phyloP scores from a whole-genome alignment of 2,797 vertebrate genomes.

The Xenentodon cancila region DNA sequence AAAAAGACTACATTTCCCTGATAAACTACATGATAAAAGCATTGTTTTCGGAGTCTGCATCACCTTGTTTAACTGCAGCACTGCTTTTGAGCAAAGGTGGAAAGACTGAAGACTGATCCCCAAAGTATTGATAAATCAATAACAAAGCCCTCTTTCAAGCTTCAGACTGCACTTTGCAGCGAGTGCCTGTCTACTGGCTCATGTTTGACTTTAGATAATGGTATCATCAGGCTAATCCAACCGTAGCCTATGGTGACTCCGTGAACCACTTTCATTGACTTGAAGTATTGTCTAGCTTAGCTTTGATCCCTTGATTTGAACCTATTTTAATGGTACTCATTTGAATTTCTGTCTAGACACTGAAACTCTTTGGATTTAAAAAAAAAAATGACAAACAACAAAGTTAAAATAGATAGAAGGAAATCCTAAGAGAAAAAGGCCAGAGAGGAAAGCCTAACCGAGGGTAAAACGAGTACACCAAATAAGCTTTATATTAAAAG shows the following conservation, averaged over 20 bases:
- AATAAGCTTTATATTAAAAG: no score
- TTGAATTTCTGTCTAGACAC: slow-evolving; percentile 30
- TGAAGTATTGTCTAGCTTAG: slow-evolving; percentile 11
- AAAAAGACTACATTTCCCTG: no score
- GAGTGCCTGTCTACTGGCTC: slow-evolving; percentile 1
- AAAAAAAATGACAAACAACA: slow-evolving; percentile 12
- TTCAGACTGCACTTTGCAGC: background rate
- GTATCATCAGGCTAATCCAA: slow-evolving; percentile 14
- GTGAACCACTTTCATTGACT: slow-evolving; percentile 28
- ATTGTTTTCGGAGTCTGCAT: slow-evolving; percentile 2
- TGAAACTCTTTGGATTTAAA: slow-evolving; percentile 8
- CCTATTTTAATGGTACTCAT: slow-evolving; percentile 16
- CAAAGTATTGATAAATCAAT: slow-evolving; percentile 6
- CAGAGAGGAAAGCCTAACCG: slow-evolving; percentile 14
- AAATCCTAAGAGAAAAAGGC: background rate
- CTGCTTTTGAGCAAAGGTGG: background rate
- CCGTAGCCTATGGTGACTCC: background rate
- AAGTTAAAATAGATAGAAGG: background rate
- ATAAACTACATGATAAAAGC: no score
- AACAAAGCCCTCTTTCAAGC: slow-evolving; percentile 5
- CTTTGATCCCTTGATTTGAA: slow-evolving; percentile 54
- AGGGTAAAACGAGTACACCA: background rate
- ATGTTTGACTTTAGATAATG: slow-evolving; percentile 17
- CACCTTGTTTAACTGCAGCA: background rate
- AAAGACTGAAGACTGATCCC: slow-evolving; percentile 1